Base-by-base conservation (phyloP, 1,140 invertebrate genomes). In the Latrodectus geometricus region DNA sequence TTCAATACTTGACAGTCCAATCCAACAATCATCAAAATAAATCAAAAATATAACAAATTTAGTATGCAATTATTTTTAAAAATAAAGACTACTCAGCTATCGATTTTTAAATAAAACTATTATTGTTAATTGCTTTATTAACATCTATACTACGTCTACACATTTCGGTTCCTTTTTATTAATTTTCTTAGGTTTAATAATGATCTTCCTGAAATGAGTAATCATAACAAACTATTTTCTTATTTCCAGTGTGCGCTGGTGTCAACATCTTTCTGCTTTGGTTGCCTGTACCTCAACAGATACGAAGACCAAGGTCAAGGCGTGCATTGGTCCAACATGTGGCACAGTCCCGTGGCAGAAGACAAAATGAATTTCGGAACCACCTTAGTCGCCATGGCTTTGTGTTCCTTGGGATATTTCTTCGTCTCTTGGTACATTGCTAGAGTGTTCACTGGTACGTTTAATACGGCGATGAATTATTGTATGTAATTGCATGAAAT, bases 191-290 rank as follows among this genome's bases (percentile, higher is more conserved):
- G 35, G 35, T 35, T 3, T 35, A 3, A 3, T 35, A 35, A 35
- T 35, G 35, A 35, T 35, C 5, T 35, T 35, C 5, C 35, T 35
- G 35, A 35, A 35, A 35, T 35, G 1, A 5, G 35, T 35, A 35
- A 5, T 35, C n/a, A 4, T 11, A 21, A 35, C 1, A 70, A 11
- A 8, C 9, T 7, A 77, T 72, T 75, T 83, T 74, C 76, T 85
- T 78, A 12, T 8, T 88, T 89, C 49, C 86, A 92, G 91, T 91
- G 91, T 88, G 88, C 92, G 15, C 89, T 90, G 4, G 91, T 91
- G 11, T 92, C 92, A 4, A 91, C 92, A 23, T 91, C 92, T 12
- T 92, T 92, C 80, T 89, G 90, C 68, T 90, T 90, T 76, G 90
- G 89, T 17, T 89, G 89, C 65, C 70, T 90, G 65, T 90, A 91